Evolutionary conservation across 2,797 vertebrate species (phyloP).

Genomic region (Xerus rutilus): DNA sequence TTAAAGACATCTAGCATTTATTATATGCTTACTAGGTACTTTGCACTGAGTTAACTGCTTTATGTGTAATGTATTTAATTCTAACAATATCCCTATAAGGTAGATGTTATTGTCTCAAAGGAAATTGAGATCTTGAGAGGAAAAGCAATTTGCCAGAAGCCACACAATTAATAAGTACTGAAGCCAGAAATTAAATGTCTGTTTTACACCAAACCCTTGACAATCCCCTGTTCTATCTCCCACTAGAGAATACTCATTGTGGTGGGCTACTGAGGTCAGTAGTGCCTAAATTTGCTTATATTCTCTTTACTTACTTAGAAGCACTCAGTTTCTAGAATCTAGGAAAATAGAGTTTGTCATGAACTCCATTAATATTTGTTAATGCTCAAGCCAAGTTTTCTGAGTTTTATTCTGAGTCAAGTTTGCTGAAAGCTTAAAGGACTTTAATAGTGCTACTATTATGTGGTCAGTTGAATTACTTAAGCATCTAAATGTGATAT

Average conservation of each 20-base stretch:
- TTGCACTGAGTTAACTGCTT: not conserved
- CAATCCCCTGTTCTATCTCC: not conserved
- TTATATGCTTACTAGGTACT: not conserved
- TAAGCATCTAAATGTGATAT: conserved; percentile 41
- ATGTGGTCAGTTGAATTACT: not conserved
- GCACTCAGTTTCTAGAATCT: not conserved
- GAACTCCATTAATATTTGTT: not conserved
- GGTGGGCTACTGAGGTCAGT: not conserved
- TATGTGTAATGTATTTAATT: not conserved
- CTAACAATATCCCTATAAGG: not conserved
- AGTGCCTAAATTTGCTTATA: not conserved
- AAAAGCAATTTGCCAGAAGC: not conserved
- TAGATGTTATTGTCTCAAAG: not conserved
- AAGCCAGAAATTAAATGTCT: not conserved
- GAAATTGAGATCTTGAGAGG: not conserved
- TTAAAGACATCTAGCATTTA: not conserved
- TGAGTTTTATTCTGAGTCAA: conserved; percentile 5
- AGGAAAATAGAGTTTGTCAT: not conserved
- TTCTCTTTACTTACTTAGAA: not conserved
- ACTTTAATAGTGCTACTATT: not conserved
- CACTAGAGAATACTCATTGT: not conserved
- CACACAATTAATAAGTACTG: not conserved
- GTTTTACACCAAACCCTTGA: not conserved
- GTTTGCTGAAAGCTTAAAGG: conserved; percentile 12
- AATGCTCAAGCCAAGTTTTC: not conserved